Evolutionary conservation across 2,797 vertebrate species (phyloP).

Genomic region (Benthosema pterotum): DNA sequence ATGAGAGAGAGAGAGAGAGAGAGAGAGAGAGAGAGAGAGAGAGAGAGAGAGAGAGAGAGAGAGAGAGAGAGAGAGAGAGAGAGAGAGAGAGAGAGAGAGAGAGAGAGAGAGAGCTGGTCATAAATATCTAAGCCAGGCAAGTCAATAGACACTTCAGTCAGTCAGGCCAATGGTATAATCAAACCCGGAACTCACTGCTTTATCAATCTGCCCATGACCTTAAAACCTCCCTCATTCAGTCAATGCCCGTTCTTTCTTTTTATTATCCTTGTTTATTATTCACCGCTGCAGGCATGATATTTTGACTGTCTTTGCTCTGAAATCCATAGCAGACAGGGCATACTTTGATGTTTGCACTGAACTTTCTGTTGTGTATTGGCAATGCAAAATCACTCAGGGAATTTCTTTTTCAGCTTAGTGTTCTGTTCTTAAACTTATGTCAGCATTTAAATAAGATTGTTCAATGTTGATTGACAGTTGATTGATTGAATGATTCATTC

Average conservation of each 20-base stretch:
- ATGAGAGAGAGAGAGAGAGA: conserved; percentile 32
- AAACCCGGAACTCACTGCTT: conserved; percentile 45
- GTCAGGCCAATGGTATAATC: conserved; percentile 40
- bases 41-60: no score
- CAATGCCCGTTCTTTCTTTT: background rate
- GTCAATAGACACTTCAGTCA: conserved; percentile 43
- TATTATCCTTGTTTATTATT: conserved; percentile 28
- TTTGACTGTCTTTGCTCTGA: background rate
- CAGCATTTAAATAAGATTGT: background rate
- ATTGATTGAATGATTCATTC: background rate
- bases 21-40: no score
- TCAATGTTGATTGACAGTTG: no score
- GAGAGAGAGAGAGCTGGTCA: conserved; percentile 28
- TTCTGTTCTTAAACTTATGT: no score
- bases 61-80: no score
- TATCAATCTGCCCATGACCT: conserved; percentile 44
- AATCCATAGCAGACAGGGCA: background rate
- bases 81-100: no score
- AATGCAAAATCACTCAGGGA: no score
- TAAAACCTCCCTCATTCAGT: conserved; percentile 6
- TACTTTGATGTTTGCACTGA: no score
- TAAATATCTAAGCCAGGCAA: conserved; percentile 54
- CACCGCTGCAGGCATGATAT: background rate
- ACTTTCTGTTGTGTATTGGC: no score
- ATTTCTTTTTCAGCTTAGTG: no score